Conservation (phyloP, 2,797 vertebrate species). For the Sciurus vulgaris region DNA sequence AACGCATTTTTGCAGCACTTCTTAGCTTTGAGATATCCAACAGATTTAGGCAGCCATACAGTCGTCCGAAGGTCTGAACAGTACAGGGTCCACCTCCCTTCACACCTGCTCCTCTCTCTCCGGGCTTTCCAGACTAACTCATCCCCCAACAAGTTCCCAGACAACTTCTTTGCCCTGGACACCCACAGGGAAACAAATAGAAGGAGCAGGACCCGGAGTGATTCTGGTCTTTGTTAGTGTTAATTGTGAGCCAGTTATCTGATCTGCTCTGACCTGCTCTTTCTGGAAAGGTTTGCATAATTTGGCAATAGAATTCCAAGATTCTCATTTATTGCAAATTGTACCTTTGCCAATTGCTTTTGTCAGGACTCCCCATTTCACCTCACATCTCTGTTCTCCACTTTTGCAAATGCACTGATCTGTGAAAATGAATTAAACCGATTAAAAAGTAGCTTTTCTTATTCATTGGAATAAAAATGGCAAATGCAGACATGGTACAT, state of each 20-base stretch:
- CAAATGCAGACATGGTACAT: slow-evolving; percentile 60
- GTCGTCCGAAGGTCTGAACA: not conserved
- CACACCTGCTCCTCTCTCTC: no score
- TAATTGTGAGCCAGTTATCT: slow-evolving; percentile 64
- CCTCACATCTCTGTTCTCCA: slow-evolving; percentile 49
- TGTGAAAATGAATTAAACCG: slow-evolving; percentile 80
- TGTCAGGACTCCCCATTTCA: slow-evolving; percentile 57
- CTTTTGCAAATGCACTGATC: slow-evolving; percentile 55
- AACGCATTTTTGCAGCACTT: not conserved
- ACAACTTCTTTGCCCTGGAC: not conserved
- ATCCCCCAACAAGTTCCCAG: not conserved
- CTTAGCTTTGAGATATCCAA: not conserved
- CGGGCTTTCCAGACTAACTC: not conserved
- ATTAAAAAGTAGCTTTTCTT: slow-evolving; percentile 67
- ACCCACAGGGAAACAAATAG: not conserved
- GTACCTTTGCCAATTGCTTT: slow-evolving; percentile 59
- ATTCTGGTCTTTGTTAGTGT: slow-evolving; percentile 30
- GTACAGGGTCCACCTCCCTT: not conserved
- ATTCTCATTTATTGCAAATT: slow-evolving; percentile 65
- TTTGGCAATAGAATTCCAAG: slow-evolving; percentile 64
- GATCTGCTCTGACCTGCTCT: slow-evolving; percentile 61
- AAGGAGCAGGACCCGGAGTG: not conserved
- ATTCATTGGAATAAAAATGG: slow-evolving; percentile 69
- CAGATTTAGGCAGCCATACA: not conserved
- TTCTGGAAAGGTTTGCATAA: slow-evolving; percentile 71